phyloP scores from a whole-genome alignment of 2,888 invertebrate genomes.

The Tetragonula carbonaria region DNA sequence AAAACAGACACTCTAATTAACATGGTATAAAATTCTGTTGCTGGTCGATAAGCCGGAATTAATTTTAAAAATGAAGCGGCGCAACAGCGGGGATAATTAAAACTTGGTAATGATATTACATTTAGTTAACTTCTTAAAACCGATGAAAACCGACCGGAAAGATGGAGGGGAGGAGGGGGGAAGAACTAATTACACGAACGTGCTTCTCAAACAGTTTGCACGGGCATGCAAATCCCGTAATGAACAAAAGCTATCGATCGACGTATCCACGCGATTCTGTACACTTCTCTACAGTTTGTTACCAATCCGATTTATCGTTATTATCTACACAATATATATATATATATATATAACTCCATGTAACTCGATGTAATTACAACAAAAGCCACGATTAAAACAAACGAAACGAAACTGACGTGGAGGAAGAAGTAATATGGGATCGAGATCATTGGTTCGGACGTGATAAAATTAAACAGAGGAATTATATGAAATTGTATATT shows the following conservation, averaged over 20 bases:
- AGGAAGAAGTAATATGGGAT: background rate
- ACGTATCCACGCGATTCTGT: background rate
- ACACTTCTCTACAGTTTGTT: constrained; percentile 7
- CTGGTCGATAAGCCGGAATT: background rate
- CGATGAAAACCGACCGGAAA: background rate
- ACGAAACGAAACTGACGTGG: background rate
- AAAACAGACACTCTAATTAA: too few species aligned
- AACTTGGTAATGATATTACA: background rate
- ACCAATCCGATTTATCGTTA: constrained; percentile 27
- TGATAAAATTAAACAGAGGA: too few species aligned
- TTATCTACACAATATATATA: background rate
- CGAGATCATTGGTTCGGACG: too few species aligned
- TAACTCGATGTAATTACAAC: constrained; percentile 10
- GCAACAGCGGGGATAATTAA: background rate
- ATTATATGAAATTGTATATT: too few species aligned
- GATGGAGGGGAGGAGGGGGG: too few species aligned
- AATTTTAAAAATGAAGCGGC: background rate
- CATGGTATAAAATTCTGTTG: too few species aligned
- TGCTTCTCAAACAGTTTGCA: background rate
- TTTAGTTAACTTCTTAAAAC: background rate
- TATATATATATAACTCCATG: constrained; percentile 3
- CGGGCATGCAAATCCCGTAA: background rate
- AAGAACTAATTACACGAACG: background rate
- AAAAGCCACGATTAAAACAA: background rate
- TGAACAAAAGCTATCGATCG: constrained; percentile 12